phyloP scores from a whole-genome alignment of 2,888 invertebrate genomes.

The Seira musarum region DNA sequence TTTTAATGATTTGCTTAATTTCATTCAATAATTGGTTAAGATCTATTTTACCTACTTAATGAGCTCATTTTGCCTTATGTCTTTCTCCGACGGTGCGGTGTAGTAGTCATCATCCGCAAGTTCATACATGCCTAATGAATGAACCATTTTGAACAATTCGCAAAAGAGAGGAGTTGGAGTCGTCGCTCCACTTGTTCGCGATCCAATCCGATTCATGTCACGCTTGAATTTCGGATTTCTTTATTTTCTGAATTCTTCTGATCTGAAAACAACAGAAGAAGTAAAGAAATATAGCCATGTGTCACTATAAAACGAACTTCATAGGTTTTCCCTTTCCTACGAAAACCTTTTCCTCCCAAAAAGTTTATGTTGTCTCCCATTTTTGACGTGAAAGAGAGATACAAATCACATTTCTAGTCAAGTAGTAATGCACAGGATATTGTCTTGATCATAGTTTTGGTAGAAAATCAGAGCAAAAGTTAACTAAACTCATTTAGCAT shows the following conservation, averaged over 20 bases:
- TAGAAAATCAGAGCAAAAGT: neutral
- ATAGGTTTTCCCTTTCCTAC: too few species aligned
- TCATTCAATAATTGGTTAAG: slow-evolving; percentile 50
- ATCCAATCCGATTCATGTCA: slow-evolving; percentile 19
- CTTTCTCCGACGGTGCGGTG: too few species aligned
- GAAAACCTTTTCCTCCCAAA: neutral
- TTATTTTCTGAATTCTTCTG: too few species aligned
- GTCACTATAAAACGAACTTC: too few species aligned
- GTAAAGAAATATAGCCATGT: too few species aligned
- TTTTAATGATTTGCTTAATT: slow-evolving; percentile 44
- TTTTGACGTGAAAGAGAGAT: slow-evolving; percentile 5
- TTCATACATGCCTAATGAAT: slow-evolving; percentile 21
- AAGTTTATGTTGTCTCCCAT: slow-evolving; percentile 22
- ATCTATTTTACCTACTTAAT: slow-evolving; percentile 47
- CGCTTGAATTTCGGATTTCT: slow-evolving; percentile 10
- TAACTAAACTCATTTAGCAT: slow-evolving; percentile 10
- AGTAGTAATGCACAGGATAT: neutral
- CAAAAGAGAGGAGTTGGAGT: slow-evolving; percentile 11
- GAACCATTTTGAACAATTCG: slow-evolving; percentile 14
- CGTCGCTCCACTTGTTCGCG: slow-evolving; percentile 30
- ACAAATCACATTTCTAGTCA: slow-evolving; percentile 11
- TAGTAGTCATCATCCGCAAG: too few species aligned
- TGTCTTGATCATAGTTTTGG: neutral
- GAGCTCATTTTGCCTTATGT: slow-evolving; percentile 15
- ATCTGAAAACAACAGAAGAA: too few species aligned